Percentiles rank a stretch among this genome's conserved stretches.
Evolutionary conservation across 2,888 invertebrate genomes (phyloP).

Genomic region (Rotaria magnacalcarata): DNA sequence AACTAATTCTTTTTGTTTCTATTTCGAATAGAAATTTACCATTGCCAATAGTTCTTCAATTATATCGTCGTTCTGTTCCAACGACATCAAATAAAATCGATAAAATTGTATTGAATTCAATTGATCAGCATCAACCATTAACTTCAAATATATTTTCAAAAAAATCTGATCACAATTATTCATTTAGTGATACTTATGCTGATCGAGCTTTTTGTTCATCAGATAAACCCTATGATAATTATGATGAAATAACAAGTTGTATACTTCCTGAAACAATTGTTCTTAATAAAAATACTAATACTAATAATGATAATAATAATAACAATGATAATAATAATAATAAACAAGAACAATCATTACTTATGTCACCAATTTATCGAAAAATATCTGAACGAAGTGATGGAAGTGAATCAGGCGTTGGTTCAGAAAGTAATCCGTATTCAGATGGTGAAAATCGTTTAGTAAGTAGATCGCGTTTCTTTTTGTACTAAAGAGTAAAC

Average conservation of each 20-base stretch:
- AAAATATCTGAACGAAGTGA: not conserved
- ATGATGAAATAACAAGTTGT: not conserved
- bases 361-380: not conserved
- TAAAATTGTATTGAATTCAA: not conserved
- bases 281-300: not conserved
- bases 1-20: not conserved
- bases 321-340: not conserved
- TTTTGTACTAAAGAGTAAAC: no score
- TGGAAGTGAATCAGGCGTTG: not conserved
- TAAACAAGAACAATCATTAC: not conserved
- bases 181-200: not conserved
- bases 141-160: not conserved
- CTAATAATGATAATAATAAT: not conserved
- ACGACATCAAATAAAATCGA: not conserved
- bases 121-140: slow-evolving; percentile 9
- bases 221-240: not conserved
- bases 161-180: not conserved
- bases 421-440: not conserved
- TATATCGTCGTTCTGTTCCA: not conserved
- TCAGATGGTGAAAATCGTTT: not conserved
- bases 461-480: not conserved
- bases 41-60: not conserved
- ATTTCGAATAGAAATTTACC: not conserved
- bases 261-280: not conserved
- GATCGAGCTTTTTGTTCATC: not conserved